phyloP scores from a whole-genome alignment of 2,797 vertebrate species.

The Rhinatrema bivittatum region DNA sequence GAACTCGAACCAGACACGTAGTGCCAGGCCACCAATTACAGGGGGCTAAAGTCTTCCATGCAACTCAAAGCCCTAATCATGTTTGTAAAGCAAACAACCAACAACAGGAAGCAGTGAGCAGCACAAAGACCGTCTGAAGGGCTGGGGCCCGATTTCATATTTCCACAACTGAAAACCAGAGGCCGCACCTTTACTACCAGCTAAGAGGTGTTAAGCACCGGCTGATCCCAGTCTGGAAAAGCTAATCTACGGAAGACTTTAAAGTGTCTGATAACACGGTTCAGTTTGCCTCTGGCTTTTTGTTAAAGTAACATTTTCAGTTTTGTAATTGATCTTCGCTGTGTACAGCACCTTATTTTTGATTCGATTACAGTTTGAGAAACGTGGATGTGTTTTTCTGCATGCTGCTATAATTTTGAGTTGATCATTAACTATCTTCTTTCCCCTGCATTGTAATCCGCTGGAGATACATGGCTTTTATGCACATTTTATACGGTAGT shows the following conservation, averaged over 20 bases:
- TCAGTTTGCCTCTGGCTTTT: constrained; percentile 21
- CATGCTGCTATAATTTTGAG: no score
- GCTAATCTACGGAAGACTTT: constrained; percentile 20
- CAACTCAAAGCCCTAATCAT: not conserved
- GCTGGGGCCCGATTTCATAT: not conserved
- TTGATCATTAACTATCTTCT: no score
- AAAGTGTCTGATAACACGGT: constrained; percentile 28
- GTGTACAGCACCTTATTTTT: constrained; percentile 11
- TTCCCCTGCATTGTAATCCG: no score
- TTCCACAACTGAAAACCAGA: constrained; percentile 15
- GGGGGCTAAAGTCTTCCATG: not conserved
- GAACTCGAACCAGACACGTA: not conserved
- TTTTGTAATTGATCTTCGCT: constrained; percentile 29
- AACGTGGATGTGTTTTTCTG: not conserved
- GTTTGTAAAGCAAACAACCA: not conserved
- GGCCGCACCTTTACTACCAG: constrained; percentile 19
- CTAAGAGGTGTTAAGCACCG: constrained; percentile 20
- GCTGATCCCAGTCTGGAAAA: constrained; percentile 19
- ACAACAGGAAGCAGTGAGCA: not conserved
- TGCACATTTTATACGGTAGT: no score
- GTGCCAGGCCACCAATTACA: not conserved
- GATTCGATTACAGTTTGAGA: not conserved
- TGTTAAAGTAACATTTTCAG: constrained; percentile 31
- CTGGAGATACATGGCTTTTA: no score
- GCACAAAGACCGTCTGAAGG: not conserved